A percentile compares a stretch with the other conserved stretches of the same genome.
Conservation (phyloP, 2,888 invertebrate genomes). For the Mythimna vitellina region DNA sequence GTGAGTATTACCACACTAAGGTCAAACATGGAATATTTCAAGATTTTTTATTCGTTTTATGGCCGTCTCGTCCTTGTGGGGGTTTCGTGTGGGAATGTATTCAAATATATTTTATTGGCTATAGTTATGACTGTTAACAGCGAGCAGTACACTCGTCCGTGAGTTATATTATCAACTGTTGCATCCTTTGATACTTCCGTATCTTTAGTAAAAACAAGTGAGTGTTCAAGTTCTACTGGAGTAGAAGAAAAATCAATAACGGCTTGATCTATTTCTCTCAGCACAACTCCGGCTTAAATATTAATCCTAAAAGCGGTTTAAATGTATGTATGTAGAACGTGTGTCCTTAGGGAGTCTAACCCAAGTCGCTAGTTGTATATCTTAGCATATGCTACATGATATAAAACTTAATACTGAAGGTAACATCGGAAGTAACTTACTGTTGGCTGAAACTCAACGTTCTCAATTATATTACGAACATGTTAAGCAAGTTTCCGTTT, state of each 20-base stretch:
- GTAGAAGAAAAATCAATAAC: conserved; percentile 23
- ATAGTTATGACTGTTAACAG: conserved; percentile 41
- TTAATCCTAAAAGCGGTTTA: conserved; percentile 39
- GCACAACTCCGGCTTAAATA: conserved; percentile 21
- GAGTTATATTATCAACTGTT: conserved; percentile 55
- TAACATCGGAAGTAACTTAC: conserved; percentile 33
- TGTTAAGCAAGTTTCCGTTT: conserved; percentile 47
- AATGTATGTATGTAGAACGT: conserved; percentile 24
- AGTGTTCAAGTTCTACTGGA: conserved; percentile 2
- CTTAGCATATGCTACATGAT: conserved; percentile 40
- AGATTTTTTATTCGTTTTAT: conserved; percentile 33
- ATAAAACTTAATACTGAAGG: conserved; percentile 42
- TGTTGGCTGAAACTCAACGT: conserved; percentile 26
- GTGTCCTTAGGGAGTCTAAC: conserved; percentile 35
- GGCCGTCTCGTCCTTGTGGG: conserved; percentile 32
- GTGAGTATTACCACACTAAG: conserved; percentile 15
- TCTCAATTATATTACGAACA: conserved; percentile 39
- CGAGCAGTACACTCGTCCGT: conserved; percentile 15
- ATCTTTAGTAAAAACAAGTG: conserved; percentile 6
- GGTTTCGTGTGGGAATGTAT: conserved; percentile 43
- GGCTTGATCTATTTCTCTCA: conserved; percentile 20
- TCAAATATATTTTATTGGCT: conserved; percentile 48
- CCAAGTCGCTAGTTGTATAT: conserved; percentile 42
- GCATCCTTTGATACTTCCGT: conserved; percentile 37
- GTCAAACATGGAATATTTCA: conserved; percentile 25